phyloP scores from a whole-genome alignment of 1,140 invertebrate species.

The Ostrea denselamellosa region DNA sequence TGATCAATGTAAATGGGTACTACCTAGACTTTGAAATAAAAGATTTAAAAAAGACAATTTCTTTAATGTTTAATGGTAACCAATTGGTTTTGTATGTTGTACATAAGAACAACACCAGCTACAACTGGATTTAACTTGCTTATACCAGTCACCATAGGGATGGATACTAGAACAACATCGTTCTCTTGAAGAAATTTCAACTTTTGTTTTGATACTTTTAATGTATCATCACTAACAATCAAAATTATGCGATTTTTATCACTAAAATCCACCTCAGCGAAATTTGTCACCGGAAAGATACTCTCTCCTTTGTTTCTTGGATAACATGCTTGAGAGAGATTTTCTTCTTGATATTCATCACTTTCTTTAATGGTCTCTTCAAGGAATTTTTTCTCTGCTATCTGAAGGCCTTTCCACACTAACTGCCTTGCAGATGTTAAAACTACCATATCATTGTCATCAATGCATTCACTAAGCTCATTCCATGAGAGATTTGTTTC shows the following conservation, averaged over 20 bases:
- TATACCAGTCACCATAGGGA: constrained; percentile 88
- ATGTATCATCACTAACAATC: constrained; percentile 84
- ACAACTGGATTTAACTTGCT: constrained; percentile 92
- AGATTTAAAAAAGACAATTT: too few relatives aligned
- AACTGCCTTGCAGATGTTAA: background rate
- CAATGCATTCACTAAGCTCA: constrained; percentile 22
- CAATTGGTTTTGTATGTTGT: constrained; percentile 90
- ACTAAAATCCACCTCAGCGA: constrained; percentile 76
- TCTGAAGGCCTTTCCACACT: background rate
- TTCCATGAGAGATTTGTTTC: constrained; percentile 83
- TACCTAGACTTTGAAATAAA: too few relatives aligned
- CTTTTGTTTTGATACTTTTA: background rate
- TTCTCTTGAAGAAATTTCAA: constrained; percentile 72
- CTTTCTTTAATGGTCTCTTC: background rate
- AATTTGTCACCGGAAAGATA: constrained; percentile 51
- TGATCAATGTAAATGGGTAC: too few relatives aligned
- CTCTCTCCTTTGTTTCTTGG: background rate
- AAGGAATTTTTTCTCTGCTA: background rate
- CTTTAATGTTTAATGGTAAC: background rate
- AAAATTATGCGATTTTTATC: constrained; percentile 82
- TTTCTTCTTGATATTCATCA: background rate
- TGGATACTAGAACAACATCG: constrained; percentile 86
- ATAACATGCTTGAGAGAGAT: background rate
- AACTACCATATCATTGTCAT: background rate
- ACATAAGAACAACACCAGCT: constrained; percentile 89